phyloP scores from a whole-genome alignment of 2,888 invertebrate genomes.

The Rhagonycha fulva region DNA sequence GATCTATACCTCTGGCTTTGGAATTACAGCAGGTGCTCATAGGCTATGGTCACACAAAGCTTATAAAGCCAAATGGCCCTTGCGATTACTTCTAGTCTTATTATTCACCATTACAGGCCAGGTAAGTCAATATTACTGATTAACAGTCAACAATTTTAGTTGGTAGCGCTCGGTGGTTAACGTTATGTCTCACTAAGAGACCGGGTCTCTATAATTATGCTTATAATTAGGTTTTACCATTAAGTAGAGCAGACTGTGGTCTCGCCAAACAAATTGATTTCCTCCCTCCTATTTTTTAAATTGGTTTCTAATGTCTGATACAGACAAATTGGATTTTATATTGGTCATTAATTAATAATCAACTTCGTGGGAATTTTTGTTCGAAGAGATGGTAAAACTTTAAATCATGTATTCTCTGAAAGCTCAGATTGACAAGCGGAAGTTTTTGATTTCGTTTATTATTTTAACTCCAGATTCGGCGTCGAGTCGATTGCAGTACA shows the following conservation, averaged over 20 bases:
- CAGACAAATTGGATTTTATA: too few relatives aligned
- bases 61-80: conserved; percentile 73
- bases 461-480: too few relatives aligned
- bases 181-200: too few relatives aligned
- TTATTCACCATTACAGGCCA: conserved; percentile 82
- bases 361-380: too few relatives aligned
- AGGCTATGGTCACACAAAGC: conserved; percentile 81
- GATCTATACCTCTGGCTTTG: conserved; percentile 77
- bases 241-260: neutral
- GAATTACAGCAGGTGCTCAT: conserved; percentile 82
- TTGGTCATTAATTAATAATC: too few relatives aligned
- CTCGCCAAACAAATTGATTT: neutral
- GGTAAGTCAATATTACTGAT: conserved; percentile 55
- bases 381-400: too few relatives aligned
- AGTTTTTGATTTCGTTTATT: too few relatives aligned
- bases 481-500: too few relatives aligned
- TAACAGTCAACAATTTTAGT: neutral
- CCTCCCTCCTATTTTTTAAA: too few relatives aligned
- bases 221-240: neutral
- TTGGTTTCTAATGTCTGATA: too few relatives aligned
- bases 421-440: too few relatives aligned
- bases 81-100: conserved; percentile 68
- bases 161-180: neutral
- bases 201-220: neutral
- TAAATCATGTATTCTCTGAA: too few relatives aligned